Evolutionary conservation across 2,113 vertebrate species (phyloP).

Genomic region (Glareola pratincola): DNA sequence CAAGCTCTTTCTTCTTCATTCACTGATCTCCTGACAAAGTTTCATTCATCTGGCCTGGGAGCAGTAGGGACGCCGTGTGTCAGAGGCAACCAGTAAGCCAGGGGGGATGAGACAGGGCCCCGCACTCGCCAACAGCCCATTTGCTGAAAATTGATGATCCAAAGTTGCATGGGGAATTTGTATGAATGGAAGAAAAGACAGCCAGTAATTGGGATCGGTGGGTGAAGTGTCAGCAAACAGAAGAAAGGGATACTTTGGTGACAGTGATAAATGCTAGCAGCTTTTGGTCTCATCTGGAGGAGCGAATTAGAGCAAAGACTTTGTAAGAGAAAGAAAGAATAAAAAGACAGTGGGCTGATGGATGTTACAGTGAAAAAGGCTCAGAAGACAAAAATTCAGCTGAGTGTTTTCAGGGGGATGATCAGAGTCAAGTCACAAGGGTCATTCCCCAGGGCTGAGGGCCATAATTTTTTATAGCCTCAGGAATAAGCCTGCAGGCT

Average conservation of each 20-base stretch:
- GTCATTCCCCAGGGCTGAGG: background rate
- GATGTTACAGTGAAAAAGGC: background rate
- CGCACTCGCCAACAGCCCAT: background rate
- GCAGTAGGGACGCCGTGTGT: background rate
- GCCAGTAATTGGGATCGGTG: conserved; percentile 61
- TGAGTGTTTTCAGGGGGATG: background rate
- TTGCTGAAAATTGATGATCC: conserved; percentile 57
- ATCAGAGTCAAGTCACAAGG: background rate
- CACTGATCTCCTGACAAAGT: conserved; percentile 1
- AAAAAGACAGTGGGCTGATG: conserved; percentile 11
- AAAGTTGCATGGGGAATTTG: conserved; percentile 55
- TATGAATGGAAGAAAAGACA: conserved; percentile 62
- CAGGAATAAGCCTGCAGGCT: background rate
- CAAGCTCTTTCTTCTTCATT: background rate
- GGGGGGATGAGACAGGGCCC: background rate
- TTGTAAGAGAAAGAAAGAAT: conserved; percentile 7
- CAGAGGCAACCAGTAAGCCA: background rate
- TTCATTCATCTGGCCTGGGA: conserved; percentile 11
- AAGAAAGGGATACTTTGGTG: conserved; percentile 58
- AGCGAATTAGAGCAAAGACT: background rate
- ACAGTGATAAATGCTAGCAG: conserved; percentile 62
- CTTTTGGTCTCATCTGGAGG: conserved; percentile 50
- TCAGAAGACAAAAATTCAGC: conserved; percentile 6
- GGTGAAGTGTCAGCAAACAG: conserved; percentile 65
- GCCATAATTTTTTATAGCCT: background rate